phyloP scores from a whole-genome alignment of 2,113 vertebrate species.

The Pachypanchax playfairii region DNA sequence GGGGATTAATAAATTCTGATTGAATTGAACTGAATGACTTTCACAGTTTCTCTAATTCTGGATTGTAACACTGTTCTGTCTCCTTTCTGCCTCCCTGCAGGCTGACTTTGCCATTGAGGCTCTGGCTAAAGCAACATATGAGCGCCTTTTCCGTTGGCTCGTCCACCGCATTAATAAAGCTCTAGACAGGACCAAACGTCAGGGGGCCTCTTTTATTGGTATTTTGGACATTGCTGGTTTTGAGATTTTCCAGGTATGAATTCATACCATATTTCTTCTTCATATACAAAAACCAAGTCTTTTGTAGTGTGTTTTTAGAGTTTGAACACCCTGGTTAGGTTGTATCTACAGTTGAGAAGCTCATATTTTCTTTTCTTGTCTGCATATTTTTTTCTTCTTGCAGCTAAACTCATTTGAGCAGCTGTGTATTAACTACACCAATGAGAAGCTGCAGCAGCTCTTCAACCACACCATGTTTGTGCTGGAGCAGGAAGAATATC shows the following conservation, averaged over 20 bases:
- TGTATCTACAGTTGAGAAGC: not conserved
- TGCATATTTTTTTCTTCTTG: not conserved
- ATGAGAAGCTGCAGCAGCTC: constrained; percentile 97
- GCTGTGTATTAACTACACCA: constrained; percentile 99
- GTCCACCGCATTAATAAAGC: constrained; percentile 98
- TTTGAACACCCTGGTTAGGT: too few species aligned
- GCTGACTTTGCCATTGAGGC: constrained; percentile 98
- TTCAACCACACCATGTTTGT: constrained; percentile 99
- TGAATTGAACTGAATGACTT: too few species aligned
- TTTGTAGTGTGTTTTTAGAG: not conserved
- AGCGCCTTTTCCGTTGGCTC: constrained; percentile 97
- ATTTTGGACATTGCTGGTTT: constrained; percentile 98
- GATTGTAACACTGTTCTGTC: not conserved
- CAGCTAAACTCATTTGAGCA: constrained; percentile 98
- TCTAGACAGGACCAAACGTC: constrained; percentile 94
- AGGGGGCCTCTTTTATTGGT: constrained; percentile 97
- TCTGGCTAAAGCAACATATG: constrained; percentile 95
- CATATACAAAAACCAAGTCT: not conserved
- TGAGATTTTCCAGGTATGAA: constrained; percentile 91
- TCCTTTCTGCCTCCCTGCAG: constrained; percentile 69
- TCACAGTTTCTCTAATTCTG: not conserved
- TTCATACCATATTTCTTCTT: not conserved
- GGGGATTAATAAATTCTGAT: too few species aligned
- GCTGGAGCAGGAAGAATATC: constrained; percentile 98
- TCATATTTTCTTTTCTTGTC: not conserved